Base-by-base conservation (phyloP, 2,797 vertebrate species). In the Aldrovandia affinis region DNA sequence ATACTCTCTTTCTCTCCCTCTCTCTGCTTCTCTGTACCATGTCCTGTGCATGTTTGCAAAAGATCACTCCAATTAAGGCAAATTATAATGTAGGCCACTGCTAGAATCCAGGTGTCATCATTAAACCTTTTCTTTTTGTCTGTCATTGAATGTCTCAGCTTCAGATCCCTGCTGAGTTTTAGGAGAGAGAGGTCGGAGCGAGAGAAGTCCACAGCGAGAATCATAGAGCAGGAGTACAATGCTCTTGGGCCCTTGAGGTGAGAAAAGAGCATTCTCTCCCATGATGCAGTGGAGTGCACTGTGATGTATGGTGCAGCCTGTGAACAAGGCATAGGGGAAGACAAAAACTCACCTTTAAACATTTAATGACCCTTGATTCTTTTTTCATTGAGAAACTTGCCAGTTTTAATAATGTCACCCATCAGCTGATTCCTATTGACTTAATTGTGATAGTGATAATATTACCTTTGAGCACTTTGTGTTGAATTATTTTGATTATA, bases 191-290 rank as follows among this genome's bases (percentile, higher is more conserved):
- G 81, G 86, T 89, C 96, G 5, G 86, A 92, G 6, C 94, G 88
- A 88, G 96, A 98, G 89, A 91, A 89, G 81, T 94, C 95, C 8
- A 95, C 96, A 57, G 94, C 92, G 81, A 93, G 88, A 54, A 93
- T 97, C 84, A 95, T 98, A 86, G 87, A 90, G 85, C 90, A 97
- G 0, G 96, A 98, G 85, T 97, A 97, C 89, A 92, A 90, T 81
- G 93, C 95, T 55, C 95, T 98, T 82, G 97, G 97, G 28, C 88
- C 94, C 50, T 92, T 97, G 83, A 96, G 96, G 97, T 98, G 90
- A 91, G 88, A 70, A 28, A 30, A 82, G 36, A 28, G 0, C 20
- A 20, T 22, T 57, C 82, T 59, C 8, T 14, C 54, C 70, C 22
- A 42, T 73, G 30, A 70, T 33, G 44, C 55, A 57, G 2, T 20